Evolutionary conservation across 2,797 vertebrate genomes (phyloP).

Genomic region (Loris lydekkerianus): DNA sequence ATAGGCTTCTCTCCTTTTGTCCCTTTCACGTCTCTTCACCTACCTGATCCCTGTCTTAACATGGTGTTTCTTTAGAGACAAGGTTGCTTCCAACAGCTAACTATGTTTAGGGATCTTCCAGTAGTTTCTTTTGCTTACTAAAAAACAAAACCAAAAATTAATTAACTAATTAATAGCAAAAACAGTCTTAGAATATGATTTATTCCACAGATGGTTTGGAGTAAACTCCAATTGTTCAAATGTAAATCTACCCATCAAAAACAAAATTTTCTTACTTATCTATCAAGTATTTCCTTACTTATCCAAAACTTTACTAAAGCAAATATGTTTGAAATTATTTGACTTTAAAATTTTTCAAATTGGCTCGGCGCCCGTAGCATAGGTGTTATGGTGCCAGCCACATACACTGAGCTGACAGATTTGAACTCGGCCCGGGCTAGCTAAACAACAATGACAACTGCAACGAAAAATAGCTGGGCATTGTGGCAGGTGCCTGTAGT

Average conservation of each 20-base stretch:
- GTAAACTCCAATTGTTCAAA: constrained; percentile 32
- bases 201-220: constrained; percentile 46
- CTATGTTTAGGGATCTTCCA: not conserved
- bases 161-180: constrained; percentile 1
- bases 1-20: too few relatives aligned
- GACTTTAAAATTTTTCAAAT: too few relatives aligned
- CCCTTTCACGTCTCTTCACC: not conserved
- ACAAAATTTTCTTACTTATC: not conserved
- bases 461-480: too few relatives aligned
- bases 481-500: too few relatives aligned
- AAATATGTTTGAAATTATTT: too few relatives aligned
- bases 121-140: not conserved
- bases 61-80: not conserved
- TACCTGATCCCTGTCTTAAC: not conserved
- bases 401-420: too few relatives aligned
- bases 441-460: too few relatives aligned
- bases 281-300: not conserved
- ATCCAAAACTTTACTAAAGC: too few relatives aligned
- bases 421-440: too few relatives aligned
- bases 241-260: constrained; percentile 49
- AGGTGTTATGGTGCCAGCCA: too few relatives aligned
- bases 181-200: constrained; percentile 26
- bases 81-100: not conserved
- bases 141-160: constrained; percentile 8
- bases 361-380: too few relatives aligned